phyloP scores from a whole-genome alignment of 2,113 vertebrate genomes.

The Neofelis nebulosa region DNA sequence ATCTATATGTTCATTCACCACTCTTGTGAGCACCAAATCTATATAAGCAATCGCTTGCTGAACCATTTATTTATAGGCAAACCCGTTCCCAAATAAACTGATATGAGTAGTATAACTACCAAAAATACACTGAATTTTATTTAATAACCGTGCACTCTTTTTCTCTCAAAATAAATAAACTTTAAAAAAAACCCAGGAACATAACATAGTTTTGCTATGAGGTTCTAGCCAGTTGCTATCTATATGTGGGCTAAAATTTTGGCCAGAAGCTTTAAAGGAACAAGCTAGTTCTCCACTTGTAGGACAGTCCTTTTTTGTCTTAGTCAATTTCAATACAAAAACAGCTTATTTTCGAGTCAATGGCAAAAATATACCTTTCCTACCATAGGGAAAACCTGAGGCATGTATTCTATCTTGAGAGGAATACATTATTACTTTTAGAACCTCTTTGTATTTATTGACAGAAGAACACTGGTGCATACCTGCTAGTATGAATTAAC shows the following conservation, averaged over 20 bases:
- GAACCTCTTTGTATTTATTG: not conserved
- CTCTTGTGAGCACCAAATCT: not conserved
- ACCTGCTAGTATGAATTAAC: not conserved
- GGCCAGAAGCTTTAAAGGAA: not conserved
- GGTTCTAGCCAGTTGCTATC: not conserved
- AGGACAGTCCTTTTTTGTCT: not conserved
- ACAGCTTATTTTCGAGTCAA: not conserved
- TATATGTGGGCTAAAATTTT: not conserved
- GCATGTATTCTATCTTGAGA: not conserved
- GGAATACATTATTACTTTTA: not conserved
- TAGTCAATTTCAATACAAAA: not conserved
- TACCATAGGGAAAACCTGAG: not conserved
- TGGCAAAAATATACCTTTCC: not conserved
- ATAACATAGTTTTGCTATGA: not conserved
- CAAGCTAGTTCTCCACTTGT: not conserved
- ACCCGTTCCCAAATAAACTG: not conserved
- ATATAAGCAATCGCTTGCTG: not conserved
- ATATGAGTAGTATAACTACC: not conserved
- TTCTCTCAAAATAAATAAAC: too few relatives aligned
- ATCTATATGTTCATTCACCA: not conserved
- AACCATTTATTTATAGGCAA: not conserved
- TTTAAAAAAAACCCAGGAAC: not conserved
- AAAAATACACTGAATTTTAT: not conserved
- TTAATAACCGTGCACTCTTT: not conserved
- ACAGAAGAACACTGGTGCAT: not conserved